Base-by-base conservation (phyloP, 2,797 vertebrate genomes). In the Schizopygopsis malacanthus region DNA sequence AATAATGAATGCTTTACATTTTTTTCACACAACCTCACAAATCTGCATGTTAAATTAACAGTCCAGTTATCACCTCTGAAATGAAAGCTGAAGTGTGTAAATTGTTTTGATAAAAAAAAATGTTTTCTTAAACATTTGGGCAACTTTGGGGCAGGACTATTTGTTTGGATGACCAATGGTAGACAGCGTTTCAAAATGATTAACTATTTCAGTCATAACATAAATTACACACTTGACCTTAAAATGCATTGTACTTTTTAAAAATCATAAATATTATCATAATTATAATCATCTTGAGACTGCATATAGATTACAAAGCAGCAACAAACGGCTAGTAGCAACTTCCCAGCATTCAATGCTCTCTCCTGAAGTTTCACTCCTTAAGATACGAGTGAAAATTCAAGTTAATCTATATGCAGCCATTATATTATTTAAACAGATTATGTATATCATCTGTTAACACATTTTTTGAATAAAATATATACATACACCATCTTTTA, bases 291-390 rank as follows among this genome's bases (percentile, higher is more conserved):
- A 63, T 20, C 28, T 85, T 56, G 52, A 61, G 63, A 79, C 47
- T 73, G 15, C 70, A 50, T 54, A 73, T 63, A 73, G 70, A 83
- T 75, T 72, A 54, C 67, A 79, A 67, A 78, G 18, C 76, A 81
- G 69, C 65, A 79, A 82, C 80, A 79, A 85, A 85, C 13, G 82
- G 72, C 77, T 80, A 45, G n/a, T 71, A 85, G 81, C 65, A 75
- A 37, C 41, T 73, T 87, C 81, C 77, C 87, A 87, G 81, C 87
- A 84, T 87, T 80, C 85, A 70, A 70, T 78, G 43, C 77, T 43
- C 28, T 83, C 71, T 65, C 47, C 79, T 86, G 50, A 82, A 79
- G 88, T 89, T 86, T 86, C 37, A 37, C 81, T 87, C 67, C 85
- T 80, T 83, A 83, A 87, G 76, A 84, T 81, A 83, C 25, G 65